phyloP scores from a whole-genome alignment of 2,113 vertebrate species.

The Poeciliopsis turrubarensis region DNA sequence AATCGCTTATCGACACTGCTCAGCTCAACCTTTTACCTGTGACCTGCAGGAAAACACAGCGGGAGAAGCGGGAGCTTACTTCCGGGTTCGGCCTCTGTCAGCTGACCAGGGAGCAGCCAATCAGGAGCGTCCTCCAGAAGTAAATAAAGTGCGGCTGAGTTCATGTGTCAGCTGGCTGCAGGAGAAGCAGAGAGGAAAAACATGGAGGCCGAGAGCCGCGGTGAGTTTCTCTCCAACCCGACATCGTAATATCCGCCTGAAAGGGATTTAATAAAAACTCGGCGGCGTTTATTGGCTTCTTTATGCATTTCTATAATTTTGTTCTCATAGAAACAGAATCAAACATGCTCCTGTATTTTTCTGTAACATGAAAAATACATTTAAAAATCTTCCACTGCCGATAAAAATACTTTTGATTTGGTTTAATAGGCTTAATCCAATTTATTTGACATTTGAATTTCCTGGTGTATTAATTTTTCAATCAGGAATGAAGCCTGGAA shows the following conservation, averaged over 20 bases:
- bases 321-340: not conserved
- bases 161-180: not conserved
- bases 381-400: too few relatives aligned
- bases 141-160: conserved; percentile 33
- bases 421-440: too few relatives aligned
- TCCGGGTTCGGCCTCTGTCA: conserved; percentile 39
- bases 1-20: too few relatives aligned
- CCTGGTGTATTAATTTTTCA: too few relatives aligned
- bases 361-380: too few relatives aligned
- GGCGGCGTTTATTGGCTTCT: not conserved
- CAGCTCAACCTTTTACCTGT: conserved; percentile 53
- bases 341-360: not conserved
- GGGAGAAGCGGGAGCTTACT: fast-evolving
- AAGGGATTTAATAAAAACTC: not conserved
- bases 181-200: not conserved
- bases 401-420: too few relatives aligned
- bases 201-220: conserved; percentile 23
- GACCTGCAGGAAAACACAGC: not conserved
- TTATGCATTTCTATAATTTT: not conserved
- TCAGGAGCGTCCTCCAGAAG: conserved; percentile 22
- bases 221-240: conserved; percentile 21
- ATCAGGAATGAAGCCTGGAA: too few relatives aligned
- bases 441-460: too few relatives aligned
- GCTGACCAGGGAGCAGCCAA: conserved; percentile 58
- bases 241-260: not conserved